Base-by-base conservation (phyloP, 1,140 invertebrate species). In the Chrysoperla carnea region DNA sequence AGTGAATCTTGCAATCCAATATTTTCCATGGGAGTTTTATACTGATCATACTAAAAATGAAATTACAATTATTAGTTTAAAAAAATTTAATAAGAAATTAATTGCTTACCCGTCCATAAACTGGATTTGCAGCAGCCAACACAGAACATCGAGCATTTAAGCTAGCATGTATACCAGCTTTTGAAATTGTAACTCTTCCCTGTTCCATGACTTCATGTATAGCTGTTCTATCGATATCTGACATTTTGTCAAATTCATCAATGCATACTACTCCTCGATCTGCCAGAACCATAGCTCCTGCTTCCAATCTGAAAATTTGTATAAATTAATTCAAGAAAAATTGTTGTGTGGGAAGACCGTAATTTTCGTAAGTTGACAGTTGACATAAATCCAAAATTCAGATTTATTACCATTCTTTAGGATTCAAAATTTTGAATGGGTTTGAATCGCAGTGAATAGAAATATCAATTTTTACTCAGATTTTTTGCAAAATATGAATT, bases 211-310 rank as follows among this genome's bases (percentile, higher is more conserved):
- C 93, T 72, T 99, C 95, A 59, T 99, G 96, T 48, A 99, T 99
- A 15, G 95, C 93, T 11, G 95, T 99, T 52, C 95, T 70, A 68
- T 99, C 95, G 42, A 96, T 89, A 57, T 99, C 96, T n/a, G 91
- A 92, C 96, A 99, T 99, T 69, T 99, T 99, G 67, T 99, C 95
- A 64, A 99, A 99, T 68, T 99, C 95, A 64, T 99, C 96, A 59
- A 99, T 99, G 58, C 95, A 99, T 39, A 99, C 94, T 37, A 99
- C 86, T 15, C 95, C 95, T 41, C 94, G 69, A 67, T 99, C 95
- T 0, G 92, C 95, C 23, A 99, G 60, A n/a, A 99, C 95, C 95
- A 99, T 99, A 46, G 95, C 95, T 55, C 95, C 95, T 6, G 94
- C 95, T 69, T 99, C 95, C 14, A 99, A 59, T 43, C 91, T 75